Percentiles rank a stretch among this genome's conserved stretches.
Evolutionary conservation across 2,797 vertebrate genomes (phyloP).

Genomic region (Arnoldichthys spilopterus): DNA sequence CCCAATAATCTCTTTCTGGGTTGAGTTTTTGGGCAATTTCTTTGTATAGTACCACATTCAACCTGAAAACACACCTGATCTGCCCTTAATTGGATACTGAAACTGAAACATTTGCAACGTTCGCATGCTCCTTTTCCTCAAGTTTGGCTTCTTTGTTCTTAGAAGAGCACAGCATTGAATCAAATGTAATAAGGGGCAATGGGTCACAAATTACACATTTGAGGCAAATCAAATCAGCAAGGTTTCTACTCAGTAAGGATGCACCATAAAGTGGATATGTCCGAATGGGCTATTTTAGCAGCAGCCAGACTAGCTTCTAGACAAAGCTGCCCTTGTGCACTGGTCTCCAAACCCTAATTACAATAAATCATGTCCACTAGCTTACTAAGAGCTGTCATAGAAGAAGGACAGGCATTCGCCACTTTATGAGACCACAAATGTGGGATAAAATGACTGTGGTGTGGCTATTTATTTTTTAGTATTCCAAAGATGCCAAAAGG

Average conservation of each 20-base stretch:
- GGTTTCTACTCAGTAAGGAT: neutral
- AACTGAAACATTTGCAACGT: neutral
- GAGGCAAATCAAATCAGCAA: constrained; percentile 2
- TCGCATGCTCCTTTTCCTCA: neutral
- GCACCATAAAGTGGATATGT: neutral
- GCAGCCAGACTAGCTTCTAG: neutral
- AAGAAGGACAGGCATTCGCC: constrained; percentile 14
- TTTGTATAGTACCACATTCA: neutral
- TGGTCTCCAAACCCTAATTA: neutral
- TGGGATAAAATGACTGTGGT: constrained; percentile 16
- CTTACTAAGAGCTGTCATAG: neutral
- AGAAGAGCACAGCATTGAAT: neutral
- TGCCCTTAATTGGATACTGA: neutral
- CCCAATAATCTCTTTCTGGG: neutral
- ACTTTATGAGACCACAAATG: constrained; percentile 17
- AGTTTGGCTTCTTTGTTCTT: neutral
- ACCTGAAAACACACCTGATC: neutral
- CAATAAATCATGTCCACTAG: constrained; percentile 9
- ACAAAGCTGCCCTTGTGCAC: constrained; percentile 18
- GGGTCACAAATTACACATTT: neutral
- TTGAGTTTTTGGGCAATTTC: neutral
- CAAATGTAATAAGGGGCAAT: neutral
- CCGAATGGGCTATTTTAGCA: constrained; percentile 8
- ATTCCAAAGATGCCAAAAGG: constrained; percentile 2
- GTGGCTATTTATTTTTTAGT: constrained; percentile 18